Evolutionary conservation across 2,113 vertebrate genomes (phyloP), one percentile per base, ranked within the genome.

Genomic region (Urocynchramus pylzowi): DNA sequence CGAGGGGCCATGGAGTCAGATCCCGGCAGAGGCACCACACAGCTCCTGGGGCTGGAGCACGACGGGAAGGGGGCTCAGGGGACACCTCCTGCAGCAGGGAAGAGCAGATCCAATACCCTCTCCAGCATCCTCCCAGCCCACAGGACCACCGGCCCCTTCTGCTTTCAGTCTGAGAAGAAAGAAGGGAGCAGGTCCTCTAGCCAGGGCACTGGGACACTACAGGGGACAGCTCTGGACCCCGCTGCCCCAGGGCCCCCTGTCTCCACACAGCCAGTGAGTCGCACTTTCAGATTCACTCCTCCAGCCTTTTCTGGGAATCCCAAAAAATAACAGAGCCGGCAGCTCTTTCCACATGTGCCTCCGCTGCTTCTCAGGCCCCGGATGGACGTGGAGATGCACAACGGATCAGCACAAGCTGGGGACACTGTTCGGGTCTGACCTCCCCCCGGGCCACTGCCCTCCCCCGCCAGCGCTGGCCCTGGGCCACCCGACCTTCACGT

Each of bases 241-340:
- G 0, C 22, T 63, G 44, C 8, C 13, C n/a, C 3, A 16, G 54
- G 54, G 2, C 22, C 17, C 56, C 45, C 41, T n/a, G 16, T 39
- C 19, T 67, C 78, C 54, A 35, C 37, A 28, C 12, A 41, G 60
- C 17, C 5, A 1, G 7, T 4, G 52, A 35, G 30, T 64, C 8
- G 35, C 19, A 35, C 82, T 97, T 85, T 85, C 94, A 80, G 26
- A 83, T 95, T 94, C 78, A 52, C 57, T 96, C 78, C 78, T 53
- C 37, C 82, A 82, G 37, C 24, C 53, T 75, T 60, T 64, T 68
- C 87, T 93, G 90, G 90, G 94, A 94, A 96, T 47, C 74, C 90
- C 90, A n/a, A 79, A 91, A 91, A 93, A 94, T 71, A 85, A 52
- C 87, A 60, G 78, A 64, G 41, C 67, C 8, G 2, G 16, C 56